These are phyloP conservation scores for Sycon ciliatum DNA, from an alignment of 37 sponge, comb jelly and placozoan genomes.

Conservation along the genomic window DNA sequence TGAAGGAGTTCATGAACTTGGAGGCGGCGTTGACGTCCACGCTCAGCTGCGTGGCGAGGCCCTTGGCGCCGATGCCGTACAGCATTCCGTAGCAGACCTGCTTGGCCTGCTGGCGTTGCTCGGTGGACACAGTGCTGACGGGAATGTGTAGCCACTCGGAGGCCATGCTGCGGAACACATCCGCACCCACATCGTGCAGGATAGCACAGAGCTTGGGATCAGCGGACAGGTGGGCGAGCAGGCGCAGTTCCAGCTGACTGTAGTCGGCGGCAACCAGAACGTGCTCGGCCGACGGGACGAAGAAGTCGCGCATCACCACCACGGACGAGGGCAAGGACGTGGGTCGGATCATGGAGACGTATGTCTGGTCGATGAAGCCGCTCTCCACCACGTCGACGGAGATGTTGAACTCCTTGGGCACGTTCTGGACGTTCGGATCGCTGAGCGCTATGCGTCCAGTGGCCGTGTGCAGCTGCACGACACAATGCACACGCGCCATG, in stretches of 20 bases:
- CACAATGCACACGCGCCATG: not conserved
- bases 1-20: slow-evolving; percentile 78
- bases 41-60: slow-evolving; percentile 68
- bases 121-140: slow-evolving; percentile 35
- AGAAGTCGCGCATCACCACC: slow-evolving; percentile 73
- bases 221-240: slow-evolving; percentile 79
- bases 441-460: slow-evolving; percentile 77
- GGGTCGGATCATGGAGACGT: not conserved
- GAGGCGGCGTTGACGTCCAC: slow-evolving; percentile 71
- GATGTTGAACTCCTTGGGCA: slow-evolving; percentile 77
- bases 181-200: slow-evolving; percentile 69
- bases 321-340: not conserved
- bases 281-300: slow-evolving; percentile 46
- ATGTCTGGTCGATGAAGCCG: no score
- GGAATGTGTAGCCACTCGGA: slow-evolving; percentile 57
- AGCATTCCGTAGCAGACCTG: slow-evolving; percentile 95
- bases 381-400: slow-evolving; percentile 5
- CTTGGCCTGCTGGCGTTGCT: slow-evolving; percentile 79
- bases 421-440: slow-evolving; percentile 83
- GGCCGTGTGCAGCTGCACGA: slow-evolving; percentile 64
- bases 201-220: slow-evolving; percentile 51
- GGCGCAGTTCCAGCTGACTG: slow-evolving; percentile 87
- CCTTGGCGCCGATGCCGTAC: slow-evolving; percentile 84
- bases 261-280: slow-evolving; percentile 89
- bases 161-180: slow-evolving; percentile 88